Base-by-base conservation (phyloP, 2,113 vertebrate species). In the Jaculus jaculus region DNA sequence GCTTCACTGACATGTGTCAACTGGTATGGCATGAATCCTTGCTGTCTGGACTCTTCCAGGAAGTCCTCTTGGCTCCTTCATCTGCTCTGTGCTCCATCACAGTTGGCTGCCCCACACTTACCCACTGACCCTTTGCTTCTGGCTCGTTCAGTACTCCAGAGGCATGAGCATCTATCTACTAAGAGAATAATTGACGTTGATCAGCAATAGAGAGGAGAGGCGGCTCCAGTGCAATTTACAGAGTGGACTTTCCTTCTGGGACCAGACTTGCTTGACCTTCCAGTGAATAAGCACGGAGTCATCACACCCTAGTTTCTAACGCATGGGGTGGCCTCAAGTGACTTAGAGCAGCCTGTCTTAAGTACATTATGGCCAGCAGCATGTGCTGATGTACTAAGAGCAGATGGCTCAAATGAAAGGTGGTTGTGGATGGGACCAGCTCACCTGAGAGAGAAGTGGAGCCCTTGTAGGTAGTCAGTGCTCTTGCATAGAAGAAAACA, bases 151-250 rank as follows among this genome's bases (percentile, higher is more conserved):
- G 37, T 37, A 17, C 69, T 66, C 9, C 69, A 65, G 66, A 23
- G 42, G 65, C 71, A 32, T 65, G 10, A 60, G n/a, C 7, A 24
- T 28, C 26, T 37, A 1, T 16, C 21, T 78, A 42, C 7, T 30
- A 58, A 77, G 23, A 7, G 39, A 72, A 20, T 54, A 17, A 26
- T 81, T 8, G 0, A 2, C 17, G 32, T 2, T 18, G 54, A 13
- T 80, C n/a, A 1, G 73, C 30, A 1, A 26, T 24, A 4, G 58
- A 89, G 72, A 32, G n/a, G 69, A n/a, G 65, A 68, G 42, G 15
- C 0, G 0, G 30, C 39, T 0, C 5, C 3, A n/a, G 24, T 21
- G 10, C 21, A 18, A 63, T 73, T 32, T 17, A 23, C 72, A 84
- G 68, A 7, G 0, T n/a, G 20, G 2, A 10, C 12, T 34, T 74